Conservation (phyloP, 2,888 invertebrate genomes). For the Drosophila lutescens region DNA sequence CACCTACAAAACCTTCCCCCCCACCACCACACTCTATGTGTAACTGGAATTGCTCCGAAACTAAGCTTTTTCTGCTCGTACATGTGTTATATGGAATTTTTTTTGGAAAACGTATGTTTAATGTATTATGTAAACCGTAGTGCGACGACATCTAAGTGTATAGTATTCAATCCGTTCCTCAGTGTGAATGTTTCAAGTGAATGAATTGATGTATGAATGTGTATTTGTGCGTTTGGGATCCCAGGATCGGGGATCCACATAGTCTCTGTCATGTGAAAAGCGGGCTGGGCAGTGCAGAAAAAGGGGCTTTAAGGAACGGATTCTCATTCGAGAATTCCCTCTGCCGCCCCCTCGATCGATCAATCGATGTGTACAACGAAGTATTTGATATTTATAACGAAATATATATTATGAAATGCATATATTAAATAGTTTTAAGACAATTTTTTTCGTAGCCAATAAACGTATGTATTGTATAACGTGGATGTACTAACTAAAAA, state of each 20-base stretch:
- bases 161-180: conserved; percentile 78
- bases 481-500: conserved; percentile 31
- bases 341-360: conserved; percentile 21
- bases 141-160: conserved; percentile 70
- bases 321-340: background rate
- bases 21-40: background rate
- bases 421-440: conserved; percentile 69
- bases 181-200: conserved; percentile 24
- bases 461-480: conserved; percentile 49
- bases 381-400: conserved; percentile 65
- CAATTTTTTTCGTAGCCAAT: conserved; percentile 70
- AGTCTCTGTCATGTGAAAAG: conserved; percentile 9
- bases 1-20: background rate
- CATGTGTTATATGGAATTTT: conserved; percentile 73
- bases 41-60: conserved; percentile 43
- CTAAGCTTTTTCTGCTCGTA: conserved; percentile 77
- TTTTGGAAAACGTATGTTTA: conserved; percentile 26
- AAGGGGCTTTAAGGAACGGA: conserved; percentile 1
- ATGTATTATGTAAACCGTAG: conserved; percentile 34
- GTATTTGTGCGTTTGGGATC: conserved; percentile 10
- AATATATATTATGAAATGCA: conserved; percentile 34
- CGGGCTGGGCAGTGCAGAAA: conserved; percentile 21
- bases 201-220: conserved; percentile 6
- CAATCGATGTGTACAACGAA: conserved; percentile 60
- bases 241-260: conserved; percentile 2